Base-by-base conservation (phyloP, 2,113 vertebrate genomes). In the Nicator chloris region DNA sequence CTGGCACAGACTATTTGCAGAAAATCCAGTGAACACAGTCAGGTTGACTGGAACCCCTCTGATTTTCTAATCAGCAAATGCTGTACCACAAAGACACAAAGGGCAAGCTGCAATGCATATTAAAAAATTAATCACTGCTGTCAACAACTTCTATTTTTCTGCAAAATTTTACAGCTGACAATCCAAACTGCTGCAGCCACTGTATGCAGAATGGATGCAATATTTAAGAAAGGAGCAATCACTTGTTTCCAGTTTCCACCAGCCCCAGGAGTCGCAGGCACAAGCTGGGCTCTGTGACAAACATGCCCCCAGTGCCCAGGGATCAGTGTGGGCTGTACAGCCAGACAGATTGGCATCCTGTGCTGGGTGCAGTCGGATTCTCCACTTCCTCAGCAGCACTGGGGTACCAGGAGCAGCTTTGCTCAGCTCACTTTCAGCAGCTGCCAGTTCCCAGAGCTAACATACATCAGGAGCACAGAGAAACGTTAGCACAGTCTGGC, bases 271-370 rank as follows among this genome's bases (percentile, higher is more conserved):
- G 66, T 10, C 10, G 31, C 66, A 51, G 31, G 31, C 54, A 76
- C 4, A 33, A 77, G 56, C 26, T 2, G 1, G 42, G 57, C 44
- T 90, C 40, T 30, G 7, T 6, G 28, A 64, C 53, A 65, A 40
- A 39, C 49, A 7, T 0, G 0, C 21, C 61, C 4, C 33, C 88
- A 47, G 57, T 16, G 60, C 45, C n/a, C 2, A 4, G 27, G 19
- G 44, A 44, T 7, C 45, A 22, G 42, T 3, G 15, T 26, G 42
- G 20, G 39, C 24, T 0, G 3, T 2, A 24, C 30, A 26, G 82
- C 16, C 35, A 21, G 35, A 9, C 39, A 35, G 57, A 39, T 0
- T 20, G 45, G 24, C 47, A 80, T 35, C 90, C 49, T 23, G 50
- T 11, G 71, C 47, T 35, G 60, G 39, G 44, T 12, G 40, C 3